Conservation (phyloP, 2,888 invertebrate species). For the Coelogynopora nodosa region DNA sequence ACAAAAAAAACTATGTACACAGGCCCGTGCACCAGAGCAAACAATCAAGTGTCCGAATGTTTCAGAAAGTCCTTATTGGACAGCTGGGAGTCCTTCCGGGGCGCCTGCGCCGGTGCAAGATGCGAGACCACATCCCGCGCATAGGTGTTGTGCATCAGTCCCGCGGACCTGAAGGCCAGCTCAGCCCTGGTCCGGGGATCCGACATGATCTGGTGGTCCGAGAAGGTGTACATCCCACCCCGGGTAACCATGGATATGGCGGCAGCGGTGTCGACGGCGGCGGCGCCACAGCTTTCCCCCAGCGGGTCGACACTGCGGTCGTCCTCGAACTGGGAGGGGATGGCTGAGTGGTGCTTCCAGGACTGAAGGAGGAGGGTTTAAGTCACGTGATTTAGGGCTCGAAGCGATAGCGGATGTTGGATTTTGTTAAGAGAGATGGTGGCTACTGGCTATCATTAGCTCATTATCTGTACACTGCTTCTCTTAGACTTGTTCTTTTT, state of each 20-base stretch:
- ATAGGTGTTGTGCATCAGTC: background rate
- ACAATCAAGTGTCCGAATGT: background rate
- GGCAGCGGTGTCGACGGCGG: background rate
- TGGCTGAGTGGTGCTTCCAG: background rate
- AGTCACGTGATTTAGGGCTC: no score
- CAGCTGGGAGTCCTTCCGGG: background rate
- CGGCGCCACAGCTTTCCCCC: background rate
- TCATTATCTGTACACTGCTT: no score
- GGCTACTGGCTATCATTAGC: no score
- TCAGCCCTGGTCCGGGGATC: background rate
- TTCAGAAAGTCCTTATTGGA: background rate
- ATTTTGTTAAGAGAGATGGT: no score
- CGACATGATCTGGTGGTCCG: background rate
- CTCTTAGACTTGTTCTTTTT: no score
- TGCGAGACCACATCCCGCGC: background rate
- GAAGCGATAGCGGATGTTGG: no score
- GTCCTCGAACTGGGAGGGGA: background rate
- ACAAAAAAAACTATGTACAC: no score
- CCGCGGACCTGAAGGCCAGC: background rate
- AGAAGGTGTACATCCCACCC: background rate
- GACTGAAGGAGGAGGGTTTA: no score
- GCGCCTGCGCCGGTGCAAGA: background rate
- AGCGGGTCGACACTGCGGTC: background rate
- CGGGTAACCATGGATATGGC: background rate
- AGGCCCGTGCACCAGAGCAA: no score